Evolutionary conservation across 2,888 invertebrate genomes (phyloP).

Genomic region (Achlya flavicornis): DNA sequence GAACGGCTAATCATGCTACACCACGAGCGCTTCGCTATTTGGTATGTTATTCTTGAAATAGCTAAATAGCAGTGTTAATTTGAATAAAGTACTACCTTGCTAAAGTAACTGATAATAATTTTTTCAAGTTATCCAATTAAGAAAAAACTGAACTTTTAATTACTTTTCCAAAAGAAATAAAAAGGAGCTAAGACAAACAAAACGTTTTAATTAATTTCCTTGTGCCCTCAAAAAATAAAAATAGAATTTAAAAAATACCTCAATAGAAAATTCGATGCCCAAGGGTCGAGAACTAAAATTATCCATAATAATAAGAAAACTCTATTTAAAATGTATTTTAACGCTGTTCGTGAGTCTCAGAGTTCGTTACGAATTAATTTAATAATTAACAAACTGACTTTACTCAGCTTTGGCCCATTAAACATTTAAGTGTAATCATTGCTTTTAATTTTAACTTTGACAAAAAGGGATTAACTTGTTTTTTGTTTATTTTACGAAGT

Average conservation of each 20-base stretch:
- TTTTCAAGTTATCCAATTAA: neutral
- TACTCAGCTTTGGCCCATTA: neutral
- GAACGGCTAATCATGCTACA: too few relatives aligned
- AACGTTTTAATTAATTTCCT: slow-evolving; percentile 8
- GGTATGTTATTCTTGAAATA: too few relatives aligned
- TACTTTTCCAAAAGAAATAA: neutral
- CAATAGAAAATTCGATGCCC: neutral
- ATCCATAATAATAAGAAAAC: neutral
- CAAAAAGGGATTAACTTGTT: neutral
- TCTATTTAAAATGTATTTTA: neutral
- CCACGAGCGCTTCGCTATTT: too few relatives aligned
- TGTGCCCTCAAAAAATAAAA: neutral
- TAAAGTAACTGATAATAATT: neutral
- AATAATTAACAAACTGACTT: slow-evolving; percentile 4
- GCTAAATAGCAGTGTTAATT: too few relatives aligned
- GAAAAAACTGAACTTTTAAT: neutral
- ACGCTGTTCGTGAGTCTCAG: neutral
- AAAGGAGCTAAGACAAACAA: slow-evolving; percentile 5
- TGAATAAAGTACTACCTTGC: too few relatives aligned
- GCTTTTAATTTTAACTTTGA: slow-evolving; percentile 1
- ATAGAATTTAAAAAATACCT: neutral
- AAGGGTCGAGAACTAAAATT: neutral
- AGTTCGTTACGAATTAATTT: slow-evolving; percentile 11
- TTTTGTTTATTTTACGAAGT: neutral
- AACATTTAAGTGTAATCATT: slow-evolving; percentile 4